Conservation (phyloP, 2,797 vertebrate species). For the Poeciliopsis paucimaculata region DNA sequence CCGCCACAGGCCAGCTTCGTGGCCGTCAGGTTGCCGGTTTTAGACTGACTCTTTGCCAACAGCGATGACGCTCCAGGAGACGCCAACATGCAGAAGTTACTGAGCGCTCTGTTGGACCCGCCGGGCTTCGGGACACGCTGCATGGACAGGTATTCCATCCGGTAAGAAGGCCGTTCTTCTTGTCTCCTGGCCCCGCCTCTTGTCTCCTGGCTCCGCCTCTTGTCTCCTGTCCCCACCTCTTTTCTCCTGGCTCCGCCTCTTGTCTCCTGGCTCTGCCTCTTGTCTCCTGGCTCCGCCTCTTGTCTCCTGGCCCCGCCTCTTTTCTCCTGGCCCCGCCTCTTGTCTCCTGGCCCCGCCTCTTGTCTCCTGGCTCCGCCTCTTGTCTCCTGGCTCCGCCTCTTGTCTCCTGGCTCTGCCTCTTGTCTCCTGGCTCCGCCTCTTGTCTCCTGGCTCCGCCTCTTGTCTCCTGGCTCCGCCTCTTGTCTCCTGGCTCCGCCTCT, state of each 20-base stretch:
- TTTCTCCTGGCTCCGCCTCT: too few relatives aligned
- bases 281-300: too few relatives aligned
- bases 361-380: too few relatives aligned
- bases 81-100: slow-evolving; percentile 82
- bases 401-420: too few relatives aligned
- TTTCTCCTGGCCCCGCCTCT: background rate
- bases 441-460: background rate
- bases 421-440: too few relatives aligned
- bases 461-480: background rate
- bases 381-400: too few relatives aligned
- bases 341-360: background rate
- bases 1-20: background rate
- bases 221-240: accelerated
- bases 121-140: slow-evolving; percentile 95
- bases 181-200: background rate
- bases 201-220: background rate
- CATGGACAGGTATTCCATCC: slow-evolving; percentile 88
- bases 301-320: too few relatives aligned
- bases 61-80: slow-evolving; percentile 93
- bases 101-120: slow-evolving; percentile 81
- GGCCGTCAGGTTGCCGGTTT: background rate
- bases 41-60: background rate
- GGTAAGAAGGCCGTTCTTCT: slow-evolving; percentile 74
- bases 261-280: too few relatives aligned
- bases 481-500: too few relatives aligned